Evolutionary conservation across 2,888 invertebrate genomes (phyloP).

Genomic region (Synanthedon formicaeformis): DNA sequence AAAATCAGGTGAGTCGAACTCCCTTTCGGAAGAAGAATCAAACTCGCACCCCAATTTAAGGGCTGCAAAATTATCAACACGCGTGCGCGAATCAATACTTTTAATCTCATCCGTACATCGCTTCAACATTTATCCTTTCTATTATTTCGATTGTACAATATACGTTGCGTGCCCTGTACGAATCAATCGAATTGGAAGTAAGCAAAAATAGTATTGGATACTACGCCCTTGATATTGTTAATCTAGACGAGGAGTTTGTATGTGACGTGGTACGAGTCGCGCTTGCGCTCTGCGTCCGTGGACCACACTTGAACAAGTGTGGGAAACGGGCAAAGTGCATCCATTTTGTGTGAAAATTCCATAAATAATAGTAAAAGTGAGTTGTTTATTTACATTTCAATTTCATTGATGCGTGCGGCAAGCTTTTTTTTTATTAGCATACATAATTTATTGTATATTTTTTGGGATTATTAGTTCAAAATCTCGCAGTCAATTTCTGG

Average conservation of each 20-base stretch:
- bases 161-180: too few species aligned
- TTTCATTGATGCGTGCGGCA: not conserved
- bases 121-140: not conserved
- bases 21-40: constrained; percentile 1
- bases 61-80: constrained; percentile 37
- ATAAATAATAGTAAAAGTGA: constrained; percentile 39
- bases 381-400: constrained; percentile 16
- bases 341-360: constrained; percentile 37
- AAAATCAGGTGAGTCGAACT: too few species aligned
- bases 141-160: too few species aligned
- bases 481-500: too few species aligned
- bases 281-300: constrained; percentile 59
- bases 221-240: not conserved
- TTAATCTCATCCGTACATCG: constrained; percentile 17
- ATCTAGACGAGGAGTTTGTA: constrained; percentile 20
- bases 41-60: constrained; percentile 12
- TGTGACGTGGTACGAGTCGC: constrained; percentile 26
- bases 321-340: constrained; percentile 43
- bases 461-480: too few species aligned
- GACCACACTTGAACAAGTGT: constrained; percentile 54
- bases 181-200: too few species aligned
- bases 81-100: constrained; percentile 63
- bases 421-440: too few species aligned
- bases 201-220: constrained; percentile 22
- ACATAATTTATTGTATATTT: too few species aligned